phyloP scores from a whole-genome alignment of 2,113 vertebrate genomes.

The Setophaga kirtlandii region DNA sequence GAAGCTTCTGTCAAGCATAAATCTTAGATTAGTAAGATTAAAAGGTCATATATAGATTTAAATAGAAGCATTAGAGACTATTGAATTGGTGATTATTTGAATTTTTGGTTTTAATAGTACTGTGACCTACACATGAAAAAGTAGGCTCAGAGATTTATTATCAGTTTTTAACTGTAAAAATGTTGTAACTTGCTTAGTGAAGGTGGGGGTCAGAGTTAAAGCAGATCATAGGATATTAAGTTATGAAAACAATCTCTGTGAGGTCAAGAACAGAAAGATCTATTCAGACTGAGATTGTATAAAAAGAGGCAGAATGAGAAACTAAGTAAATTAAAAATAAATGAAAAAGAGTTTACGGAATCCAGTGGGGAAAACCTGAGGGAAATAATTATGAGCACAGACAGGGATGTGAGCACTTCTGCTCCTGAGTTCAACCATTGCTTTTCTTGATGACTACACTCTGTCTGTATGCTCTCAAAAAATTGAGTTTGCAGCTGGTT shows the following conservation, averaged over 20 bases:
- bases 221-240: not conserved
- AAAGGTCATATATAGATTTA: constrained; percentile 40
- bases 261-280: not conserved
- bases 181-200: not conserved
- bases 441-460: not conserved
- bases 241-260: not conserved
- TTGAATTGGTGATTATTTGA: not conserved
- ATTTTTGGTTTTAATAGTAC: not conserved
- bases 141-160: not conserved
- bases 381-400: not conserved
- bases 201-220: not conserved
- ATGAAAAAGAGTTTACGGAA: not conserved
- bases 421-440: not conserved
- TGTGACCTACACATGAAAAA: not conserved
- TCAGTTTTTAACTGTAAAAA: not conserved
- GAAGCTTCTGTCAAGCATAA: constrained; percentile 11
- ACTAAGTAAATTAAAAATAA: not conserved
- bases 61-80: not conserved
- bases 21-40: not conserved
- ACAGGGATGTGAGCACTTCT: not conserved
- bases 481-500: not conserved
- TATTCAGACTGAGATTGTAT: not conserved
- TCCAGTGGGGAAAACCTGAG: not conserved
- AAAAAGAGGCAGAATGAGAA: not conserved
- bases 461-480: not conserved